phyloP scores from a whole-genome alignment of 2,113 vertebrate species.

The Noctilio leporinus region DNA sequence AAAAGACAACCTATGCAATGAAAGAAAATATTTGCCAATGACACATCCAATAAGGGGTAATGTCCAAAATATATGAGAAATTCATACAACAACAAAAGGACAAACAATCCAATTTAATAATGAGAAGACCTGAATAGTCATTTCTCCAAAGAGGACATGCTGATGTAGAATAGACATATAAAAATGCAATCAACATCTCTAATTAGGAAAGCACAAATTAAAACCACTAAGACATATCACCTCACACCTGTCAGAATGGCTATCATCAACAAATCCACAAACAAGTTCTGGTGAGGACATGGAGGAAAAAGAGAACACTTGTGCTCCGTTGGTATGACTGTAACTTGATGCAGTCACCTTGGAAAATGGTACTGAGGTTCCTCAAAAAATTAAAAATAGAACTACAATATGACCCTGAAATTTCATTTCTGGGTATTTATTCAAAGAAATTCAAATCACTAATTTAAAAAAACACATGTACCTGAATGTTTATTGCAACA shows the following conservation, averaged over 20 bases:
- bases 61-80: background rate
- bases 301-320: background rate
- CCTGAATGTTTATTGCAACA: background rate
- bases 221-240: background rate
- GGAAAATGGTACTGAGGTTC: background rate
- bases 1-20: background rate
- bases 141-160: background rate
- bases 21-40: background rate
- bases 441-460: background rate
- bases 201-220: background rate
- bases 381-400: background rate
- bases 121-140: background rate
- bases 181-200: background rate
- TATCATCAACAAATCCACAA: background rate
- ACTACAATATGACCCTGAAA: background rate
- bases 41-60: background rate
- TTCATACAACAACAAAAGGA: background rate
- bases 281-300: background rate
- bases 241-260: background rate
- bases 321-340: background rate
- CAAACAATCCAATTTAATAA: background rate
- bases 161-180: background rate
- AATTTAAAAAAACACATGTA: background rate
- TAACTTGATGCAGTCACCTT: background rate
- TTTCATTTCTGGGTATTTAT: background rate